phyloP scores from a whole-genome alignment of 2,888 invertebrate species.

The Drosophila niveifrons region DNA sequence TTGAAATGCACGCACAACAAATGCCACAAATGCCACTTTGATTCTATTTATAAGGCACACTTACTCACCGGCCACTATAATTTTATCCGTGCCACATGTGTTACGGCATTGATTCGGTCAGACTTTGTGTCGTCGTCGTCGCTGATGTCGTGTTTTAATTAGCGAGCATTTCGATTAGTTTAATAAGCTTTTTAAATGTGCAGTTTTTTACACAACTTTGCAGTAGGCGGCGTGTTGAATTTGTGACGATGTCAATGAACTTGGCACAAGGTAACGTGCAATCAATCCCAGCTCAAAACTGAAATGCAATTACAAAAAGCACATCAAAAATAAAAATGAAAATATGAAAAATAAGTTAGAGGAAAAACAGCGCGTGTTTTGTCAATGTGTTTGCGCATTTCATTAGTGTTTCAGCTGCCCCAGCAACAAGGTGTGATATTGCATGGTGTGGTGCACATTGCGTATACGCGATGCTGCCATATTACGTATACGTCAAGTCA shows the following conservation, averaged over 20 bases:
- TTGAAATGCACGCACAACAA: constrained; percentile 59
- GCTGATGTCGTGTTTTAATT: constrained; percentile 8
- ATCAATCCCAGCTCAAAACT: constrained; percentile 21
- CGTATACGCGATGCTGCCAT: constrained; percentile 20
- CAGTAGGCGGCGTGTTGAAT: background rate
- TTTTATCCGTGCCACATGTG: constrained; percentile 10
- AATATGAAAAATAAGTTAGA: constrained; percentile 1
- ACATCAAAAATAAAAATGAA: constrained; percentile 13
- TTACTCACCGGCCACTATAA: constrained; percentile 21
- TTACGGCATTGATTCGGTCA: constrained; percentile 8
- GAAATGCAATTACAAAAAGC: constrained; percentile 39
- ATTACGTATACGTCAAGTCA: background rate
- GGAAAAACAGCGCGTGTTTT: constrained; percentile 32
- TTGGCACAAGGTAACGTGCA: constrained; percentile 44
- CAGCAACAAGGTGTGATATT: constrained; percentile 20
- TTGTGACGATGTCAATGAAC: constrained; percentile 57
- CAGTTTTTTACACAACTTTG: constrained; percentile 6
- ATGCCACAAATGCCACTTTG: constrained; percentile 57
- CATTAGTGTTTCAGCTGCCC: constrained; percentile 6
- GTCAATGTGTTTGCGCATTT: constrained; percentile 1
- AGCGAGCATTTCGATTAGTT: constrained; percentile 3
- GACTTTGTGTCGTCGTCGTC: background rate
- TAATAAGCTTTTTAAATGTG: constrained; percentile 1
- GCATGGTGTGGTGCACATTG: background rate
- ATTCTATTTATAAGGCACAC: constrained; percentile 31